These are phyloP conservation scores for Centropristis striata DNA, from an alignment of 2,113 vertebrate genomes.

Conservation along the genomic window DNA sequence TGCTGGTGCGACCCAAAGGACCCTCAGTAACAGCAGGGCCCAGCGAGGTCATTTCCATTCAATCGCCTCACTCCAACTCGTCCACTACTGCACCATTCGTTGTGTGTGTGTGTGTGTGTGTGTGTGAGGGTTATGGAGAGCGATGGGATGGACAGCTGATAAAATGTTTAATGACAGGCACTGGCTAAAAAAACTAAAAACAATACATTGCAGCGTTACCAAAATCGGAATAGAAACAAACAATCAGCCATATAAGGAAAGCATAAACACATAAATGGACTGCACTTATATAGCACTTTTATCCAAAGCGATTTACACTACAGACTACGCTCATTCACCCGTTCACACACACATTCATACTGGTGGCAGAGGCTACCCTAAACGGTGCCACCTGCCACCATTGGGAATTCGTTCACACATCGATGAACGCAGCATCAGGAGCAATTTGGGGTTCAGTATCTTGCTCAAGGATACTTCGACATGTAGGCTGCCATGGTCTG, in stretches of 20 bases:
- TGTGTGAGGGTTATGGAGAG: neutral
- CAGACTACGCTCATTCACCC: too few species aligned
- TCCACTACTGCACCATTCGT: conserved; percentile 27
- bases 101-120: conserved; percentile 17
- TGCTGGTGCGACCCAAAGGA: conserved; percentile 70
- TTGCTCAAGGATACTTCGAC: too few species aligned
- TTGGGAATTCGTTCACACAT: too few species aligned
- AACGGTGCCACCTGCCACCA: too few species aligned
- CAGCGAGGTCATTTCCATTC: conserved; percentile 74
- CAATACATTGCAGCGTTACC: neutral
- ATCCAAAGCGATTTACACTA: too few species aligned
- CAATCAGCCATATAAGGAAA: neutral
- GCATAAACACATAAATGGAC: neutral
- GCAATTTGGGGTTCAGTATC: too few species aligned
- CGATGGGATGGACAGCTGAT: neutral
- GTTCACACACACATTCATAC: too few species aligned
- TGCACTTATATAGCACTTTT: too few species aligned
- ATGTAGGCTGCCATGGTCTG: too few species aligned
- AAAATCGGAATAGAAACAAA: neutral
- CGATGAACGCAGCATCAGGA: too few species aligned
- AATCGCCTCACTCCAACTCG: conserved; percentile 46
- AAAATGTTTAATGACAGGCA: neutral
- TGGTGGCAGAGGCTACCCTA: too few species aligned
- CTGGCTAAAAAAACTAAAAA: neutral
- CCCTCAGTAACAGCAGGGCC: conserved; percentile 70